phyloP scores from a whole-genome alignment of 1,140 invertebrate species.

The Diprion similis region DNA sequence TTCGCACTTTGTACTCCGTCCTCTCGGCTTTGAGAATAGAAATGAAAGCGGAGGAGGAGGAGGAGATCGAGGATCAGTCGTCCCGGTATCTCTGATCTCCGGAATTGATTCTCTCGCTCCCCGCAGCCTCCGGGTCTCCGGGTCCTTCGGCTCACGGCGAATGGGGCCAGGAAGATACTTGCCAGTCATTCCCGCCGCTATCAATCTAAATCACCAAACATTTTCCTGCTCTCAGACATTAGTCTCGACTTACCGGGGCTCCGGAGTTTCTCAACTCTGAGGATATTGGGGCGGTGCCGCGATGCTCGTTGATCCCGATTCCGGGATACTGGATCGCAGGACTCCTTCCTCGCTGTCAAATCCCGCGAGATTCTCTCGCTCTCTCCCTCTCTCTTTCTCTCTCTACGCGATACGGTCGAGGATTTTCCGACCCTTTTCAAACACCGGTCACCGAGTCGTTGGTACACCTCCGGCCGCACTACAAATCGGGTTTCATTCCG shows the following conservation, averaged over 20 bases:
- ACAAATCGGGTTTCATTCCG: too few relatives aligned
- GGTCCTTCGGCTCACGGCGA: background rate
- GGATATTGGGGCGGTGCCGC: too few relatives aligned
- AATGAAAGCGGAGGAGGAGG: background rate
- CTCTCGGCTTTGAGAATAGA: background rate
- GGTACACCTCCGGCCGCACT: too few relatives aligned
- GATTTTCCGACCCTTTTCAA: too few relatives aligned
- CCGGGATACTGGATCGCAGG: too few relatives aligned
- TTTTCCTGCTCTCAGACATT: background rate
- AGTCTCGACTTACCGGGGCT: background rate
- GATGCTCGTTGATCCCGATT: too few relatives aligned
- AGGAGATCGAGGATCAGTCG: background rate
- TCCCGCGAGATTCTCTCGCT: too few relatives aligned
- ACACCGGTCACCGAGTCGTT: too few relatives aligned
- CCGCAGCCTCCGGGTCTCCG: background rate
- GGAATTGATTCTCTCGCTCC: background rate
- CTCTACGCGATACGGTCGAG: too few relatives aligned
- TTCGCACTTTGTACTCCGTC: background rate
- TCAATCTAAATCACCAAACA: constrained; percentile 4
- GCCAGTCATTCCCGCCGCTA: background rate
- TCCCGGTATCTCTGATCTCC: background rate
- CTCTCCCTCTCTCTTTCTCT: too few relatives aligned
- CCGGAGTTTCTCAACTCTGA: too few relatives aligned
- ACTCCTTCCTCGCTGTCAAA: too few relatives aligned
- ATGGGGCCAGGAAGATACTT: background rate